Base-by-base conservation (phyloP, 2,113 vertebrate genomes). In the Pachyramphus minor region DNA sequence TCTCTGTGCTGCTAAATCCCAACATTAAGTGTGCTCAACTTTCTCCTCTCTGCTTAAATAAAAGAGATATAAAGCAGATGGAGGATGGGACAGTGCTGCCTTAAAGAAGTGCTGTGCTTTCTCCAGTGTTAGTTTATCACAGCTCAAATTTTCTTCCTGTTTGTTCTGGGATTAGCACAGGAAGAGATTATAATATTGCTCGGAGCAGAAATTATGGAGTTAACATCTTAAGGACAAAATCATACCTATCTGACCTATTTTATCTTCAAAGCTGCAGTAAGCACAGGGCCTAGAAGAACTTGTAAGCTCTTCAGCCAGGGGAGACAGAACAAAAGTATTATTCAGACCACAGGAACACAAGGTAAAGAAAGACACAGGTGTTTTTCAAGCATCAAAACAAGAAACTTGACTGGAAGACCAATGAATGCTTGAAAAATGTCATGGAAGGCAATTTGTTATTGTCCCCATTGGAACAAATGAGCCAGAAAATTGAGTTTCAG, bases 111-210 rank as follows among this genome's bases (percentile, higher is more conserved):
- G n/a, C 24, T 87, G 33, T 63, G 49, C 50, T 55, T 92, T 94
- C 44, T 81, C 25, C 55, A 24, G 25, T 63, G 64, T 80, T 80
- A 84, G 42, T 84, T 91, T 84, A 33, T 90, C 69, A 64, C 52
- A 67, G 55, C 49, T 92, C 71, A 89, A 75, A 84, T 94, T 89
- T 92, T 79, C 62, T 88, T 95, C 72, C 85, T 76, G n/a, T 88
- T 88, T 90, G 52, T 91, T 93, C 69, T 93, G 73, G 52, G 79
- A 84, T 95, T 95, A 89, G 42, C 83, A 85, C 83, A 85, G 52
- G 72, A 60, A 91, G 85, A 84, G 68, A 87, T 86, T 93, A 75
- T 83, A 90, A 91, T 84, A 84, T 60, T 74, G 50, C 72, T 67
- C n/a, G 7, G 73, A 93, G 49, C 69, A n/a, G n/a, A 85, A 85